Conservation (phyloP, 2,888 invertebrate species). For the Pyrrhosoma nymphula region DNA sequence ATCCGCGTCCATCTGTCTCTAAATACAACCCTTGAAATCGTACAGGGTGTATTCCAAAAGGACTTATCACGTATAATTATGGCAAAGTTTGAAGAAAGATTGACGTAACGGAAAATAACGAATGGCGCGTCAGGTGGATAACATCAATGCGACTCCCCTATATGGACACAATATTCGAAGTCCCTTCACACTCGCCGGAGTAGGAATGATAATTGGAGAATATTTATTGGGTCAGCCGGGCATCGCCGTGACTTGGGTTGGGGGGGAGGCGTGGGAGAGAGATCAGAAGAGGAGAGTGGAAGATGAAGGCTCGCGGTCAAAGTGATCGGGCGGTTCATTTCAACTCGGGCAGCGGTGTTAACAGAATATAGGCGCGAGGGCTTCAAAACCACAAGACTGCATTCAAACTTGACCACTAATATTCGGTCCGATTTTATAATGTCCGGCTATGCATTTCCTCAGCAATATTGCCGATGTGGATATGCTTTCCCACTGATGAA, state of each 20-base stretch:
- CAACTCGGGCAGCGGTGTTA: background rate
- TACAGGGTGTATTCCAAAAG: background rate
- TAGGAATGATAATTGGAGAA: background rate
- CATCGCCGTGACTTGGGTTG: background rate
- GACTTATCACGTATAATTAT: background rate
- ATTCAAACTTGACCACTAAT: too few relatives aligned
- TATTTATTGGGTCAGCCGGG: slow-evolving; percentile 35
- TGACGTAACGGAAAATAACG: background rate
- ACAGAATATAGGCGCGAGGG: background rate
- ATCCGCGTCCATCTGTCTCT: too few relatives aligned
- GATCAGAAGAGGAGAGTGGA: background rate
- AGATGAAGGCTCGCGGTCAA: background rate
- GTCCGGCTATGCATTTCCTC: too few relatives aligned
- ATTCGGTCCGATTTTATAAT: too few relatives aligned
- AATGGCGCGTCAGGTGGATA: background rate
- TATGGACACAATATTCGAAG: background rate
- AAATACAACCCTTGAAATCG: background rate
- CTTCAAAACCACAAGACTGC: background rate
- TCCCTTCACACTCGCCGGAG: background rate
- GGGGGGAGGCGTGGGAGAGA: slow-evolving; percentile 18
- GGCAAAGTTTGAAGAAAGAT: background rate
- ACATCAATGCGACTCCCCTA: background rate
- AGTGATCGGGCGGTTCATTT: background rate
- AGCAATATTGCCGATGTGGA: too few relatives aligned
- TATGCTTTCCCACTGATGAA: too few relatives aligned